Base-by-base conservation (phyloP, 64 coral and sea anemone species). In the Porites lutea region DNA sequence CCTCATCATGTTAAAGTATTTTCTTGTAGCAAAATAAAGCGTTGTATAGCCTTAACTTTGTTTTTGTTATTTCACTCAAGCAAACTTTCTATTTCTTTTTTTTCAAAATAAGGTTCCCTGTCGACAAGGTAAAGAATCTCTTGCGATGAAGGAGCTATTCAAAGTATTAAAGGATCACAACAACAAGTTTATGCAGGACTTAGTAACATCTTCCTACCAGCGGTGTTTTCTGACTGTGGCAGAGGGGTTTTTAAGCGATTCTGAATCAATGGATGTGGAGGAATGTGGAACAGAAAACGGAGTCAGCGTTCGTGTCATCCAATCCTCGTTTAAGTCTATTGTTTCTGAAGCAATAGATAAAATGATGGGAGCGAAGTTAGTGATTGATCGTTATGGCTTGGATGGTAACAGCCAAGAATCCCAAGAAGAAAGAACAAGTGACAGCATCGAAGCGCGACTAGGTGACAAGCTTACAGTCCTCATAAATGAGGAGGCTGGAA, bases 381-480 rank as follows among this genome's bases (percentile, higher is more conserved):
- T 60, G 13, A 60, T 61, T 16, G 57, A 61, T 44, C 78, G 57
- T 52, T 71, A 52, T 86, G 63, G 47, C 14, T 86, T 86, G 46
- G 55, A 59, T 37, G 48, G 22, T 11, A 79, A 16, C n/a, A 59
- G 3, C 2, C 49, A 53, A 55, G 2, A 18, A 49, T 21, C 18
- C 7, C 48, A 5, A 55, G 4, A 9, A 18, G 77, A 53, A 79
- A 37, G 9, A 13, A 23, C 22, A 53, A 79, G 48, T 0, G 20
- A 79, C 18, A 2, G 57, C 7, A 23, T 3, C 19, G 50, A 79
- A 16, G 49, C 70, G 37, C 22, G 43, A 0, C 52, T 45, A 2
- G 54, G 53, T 65, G 79, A 72, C 8, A 46, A 72, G 47, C 22
- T 72, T 23, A 72, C 43, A 2, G 23, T 47, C 9, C 23, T 72